Percentiles rank a stretch among this genome's conserved stretches.
Conservation (phyloP, 2,888 invertebrate genomes). For the Dinocampus coccinellae region DNA sequence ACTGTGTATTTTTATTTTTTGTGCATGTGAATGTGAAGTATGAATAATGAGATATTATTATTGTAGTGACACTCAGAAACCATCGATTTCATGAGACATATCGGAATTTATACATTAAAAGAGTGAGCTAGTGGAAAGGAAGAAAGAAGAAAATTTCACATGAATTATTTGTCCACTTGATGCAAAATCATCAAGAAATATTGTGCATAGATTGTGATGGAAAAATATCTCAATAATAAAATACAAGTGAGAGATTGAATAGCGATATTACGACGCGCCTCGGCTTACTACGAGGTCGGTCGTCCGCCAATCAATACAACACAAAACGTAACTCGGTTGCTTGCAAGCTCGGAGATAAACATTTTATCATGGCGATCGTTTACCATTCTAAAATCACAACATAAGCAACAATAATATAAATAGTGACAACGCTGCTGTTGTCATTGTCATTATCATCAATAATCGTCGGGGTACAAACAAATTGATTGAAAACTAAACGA, state of each 20-base stretch:
- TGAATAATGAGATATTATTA: neutral
- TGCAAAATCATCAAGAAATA: no score
- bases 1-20: neutral
- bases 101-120: neutral
- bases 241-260: conserved; percentile 17
- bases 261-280: conserved; percentile 35
- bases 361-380: conserved; percentile 43
- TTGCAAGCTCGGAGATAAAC: conserved; percentile 46
- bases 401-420: no score
- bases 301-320: conserved; percentile 53
- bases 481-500: no score
- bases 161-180: no score
- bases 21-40: neutral
- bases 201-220: no score
- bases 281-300: conserved; percentile 49
- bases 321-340: conserved; percentile 48
- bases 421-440: conserved; percentile 1
- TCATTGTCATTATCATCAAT: conserved; percentile 8
- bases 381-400: conserved; percentile 14
- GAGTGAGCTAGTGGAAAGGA: neutral
- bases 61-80: neutral
- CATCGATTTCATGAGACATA: neutral
- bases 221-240: neutral
- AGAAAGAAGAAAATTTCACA: neutral
- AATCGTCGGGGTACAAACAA: no score